These are phyloP conservation scores for Cygnus buccinator DNA, from an alignment of 2,113 vertebrate species.

Conservation along the genomic window DNA sequence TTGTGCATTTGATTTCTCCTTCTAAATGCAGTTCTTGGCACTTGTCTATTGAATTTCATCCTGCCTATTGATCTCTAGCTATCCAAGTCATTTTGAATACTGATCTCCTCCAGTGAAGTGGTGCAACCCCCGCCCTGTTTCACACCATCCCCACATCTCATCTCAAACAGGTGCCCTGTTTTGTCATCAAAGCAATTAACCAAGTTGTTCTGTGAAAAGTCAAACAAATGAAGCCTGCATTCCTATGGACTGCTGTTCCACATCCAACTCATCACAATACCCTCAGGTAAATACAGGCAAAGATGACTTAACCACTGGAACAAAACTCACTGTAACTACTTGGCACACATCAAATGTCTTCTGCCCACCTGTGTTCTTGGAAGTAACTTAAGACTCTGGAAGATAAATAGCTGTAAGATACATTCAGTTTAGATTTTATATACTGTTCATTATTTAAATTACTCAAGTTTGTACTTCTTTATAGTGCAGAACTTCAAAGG, in stretches of 20 bases:
- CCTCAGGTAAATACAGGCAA: neutral
- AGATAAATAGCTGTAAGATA: neutral
- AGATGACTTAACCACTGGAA: neutral
- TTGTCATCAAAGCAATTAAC: neutral
- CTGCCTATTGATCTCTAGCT: neutral
- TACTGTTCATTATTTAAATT: neutral
- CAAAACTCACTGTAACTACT: no score
- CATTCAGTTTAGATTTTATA: neutral
- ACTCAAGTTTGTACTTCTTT: neutral
- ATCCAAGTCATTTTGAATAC: neutral
- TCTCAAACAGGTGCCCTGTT: neutral
- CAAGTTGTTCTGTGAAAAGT: neutral
- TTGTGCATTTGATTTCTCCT: neutral
- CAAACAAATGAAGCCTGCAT: neutral
- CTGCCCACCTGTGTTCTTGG: neutral
- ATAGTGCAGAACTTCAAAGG: neutral
- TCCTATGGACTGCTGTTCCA: neutral
- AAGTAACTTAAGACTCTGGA: neutral
- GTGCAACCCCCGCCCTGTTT: rapidly evolving
- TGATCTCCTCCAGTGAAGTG: neutral
- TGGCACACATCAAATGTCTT: neutral
- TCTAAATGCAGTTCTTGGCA: neutral
- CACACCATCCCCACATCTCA: neutral
- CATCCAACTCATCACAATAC: neutral
- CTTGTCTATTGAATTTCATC: neutral